Base-by-base conservation (phyloP, 1,140 invertebrate genomes). In the Heterodera schachtii region DNA sequence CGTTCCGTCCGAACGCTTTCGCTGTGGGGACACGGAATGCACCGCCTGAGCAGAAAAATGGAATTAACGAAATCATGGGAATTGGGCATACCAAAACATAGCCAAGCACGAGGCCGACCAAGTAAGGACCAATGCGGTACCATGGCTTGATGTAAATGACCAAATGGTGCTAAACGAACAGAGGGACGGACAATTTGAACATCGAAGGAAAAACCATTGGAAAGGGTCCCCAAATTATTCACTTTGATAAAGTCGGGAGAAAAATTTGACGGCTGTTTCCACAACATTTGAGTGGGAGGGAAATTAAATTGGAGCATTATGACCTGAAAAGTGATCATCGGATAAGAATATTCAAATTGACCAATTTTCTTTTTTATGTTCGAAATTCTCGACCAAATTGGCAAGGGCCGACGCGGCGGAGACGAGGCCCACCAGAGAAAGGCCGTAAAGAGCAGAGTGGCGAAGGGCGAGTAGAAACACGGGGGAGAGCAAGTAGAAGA, bases 121-220 rank as follows among this genome's bases (percentile, higher is more conserved):
- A 86, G 81, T 91, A 92, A 21, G 91, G 88, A 0, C 90, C 89
- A 47, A 91, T 90, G 9, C 91, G 85, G 81, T 90, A 91, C 89
- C 90, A 91, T 4, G 91, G 91, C 49, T 89, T 90, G 41, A 91
- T 91, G 85, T 92, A 92, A 21, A 92, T 90, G 47, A 89, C 82
- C 60, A 89, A 75, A 79, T 89, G 88, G 75, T 89, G 88, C 82
- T 82, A 21, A 57, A 82, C 19, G 44, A 11, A 31, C 7, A 31
- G 75, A 75, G 16, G n/a, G 71, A 16, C 0, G 1, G 47, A 79
- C 76, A 31, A 49, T 75, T 46, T 8, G 75, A 66, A 31, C 31
- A 31, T 31, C 76, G 16, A 31, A 52, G 49, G 11, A 8, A 11
- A 8, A 11, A 1, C 47, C 60, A 80, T 1, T 6, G 64, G 43